Evolutionary conservation across 2,888 invertebrate genomes (phyloP), one percentile per base, ranked within the genome.

Genomic region (Drosophila falleni): DNA sequence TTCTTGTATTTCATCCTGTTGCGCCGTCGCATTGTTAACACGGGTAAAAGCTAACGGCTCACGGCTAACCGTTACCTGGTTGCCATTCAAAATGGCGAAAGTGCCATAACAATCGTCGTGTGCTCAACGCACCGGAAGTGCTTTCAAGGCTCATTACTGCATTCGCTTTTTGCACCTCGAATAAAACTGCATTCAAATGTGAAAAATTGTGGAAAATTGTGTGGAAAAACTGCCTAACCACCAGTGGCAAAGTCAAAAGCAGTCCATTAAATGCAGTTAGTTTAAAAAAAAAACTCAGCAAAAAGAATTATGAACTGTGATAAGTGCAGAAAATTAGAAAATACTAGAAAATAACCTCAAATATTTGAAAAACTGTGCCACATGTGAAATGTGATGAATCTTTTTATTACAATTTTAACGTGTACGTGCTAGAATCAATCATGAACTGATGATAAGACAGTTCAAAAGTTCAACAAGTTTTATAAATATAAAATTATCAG

Each of bases 21-120:
- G 89, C 86, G 86, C 86, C 89, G 89, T 73, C 88, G 89, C 89
- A 86, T 66, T 87, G 65, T 53, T 49, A 46, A 29, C 31, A 13
- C n/a, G 23, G 5, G 19, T 19, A 44, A 56, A 37, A 16, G 55
- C 37, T 10, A 39, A 26, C 49, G 33, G 31, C 31, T 46, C 5
- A 53, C 29, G 16, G 26, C 51, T 58, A 49, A 44, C 54, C 50
- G 49, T 63, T 53, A 64, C n/a, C 31, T 46, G 42, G 1, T 37
- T 41, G 10, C 35, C 19, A 37, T 49, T 55, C 16, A 79, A 75
- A 79, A 66, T 79, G 74, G 70, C 61, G 41, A 4, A 29, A 37
- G 41, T 46, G 35, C 13, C 26, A 31, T 19, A 23, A 47, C 44
- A 61, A 74, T 53, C 37, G 47, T 49, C 41, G 42, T 59, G 71